These are phyloP conservation scores for Rhaphigaster nebulosa DNA, from an alignment of 2,888 invertebrate species.

Conservation along the genomic window DNA sequence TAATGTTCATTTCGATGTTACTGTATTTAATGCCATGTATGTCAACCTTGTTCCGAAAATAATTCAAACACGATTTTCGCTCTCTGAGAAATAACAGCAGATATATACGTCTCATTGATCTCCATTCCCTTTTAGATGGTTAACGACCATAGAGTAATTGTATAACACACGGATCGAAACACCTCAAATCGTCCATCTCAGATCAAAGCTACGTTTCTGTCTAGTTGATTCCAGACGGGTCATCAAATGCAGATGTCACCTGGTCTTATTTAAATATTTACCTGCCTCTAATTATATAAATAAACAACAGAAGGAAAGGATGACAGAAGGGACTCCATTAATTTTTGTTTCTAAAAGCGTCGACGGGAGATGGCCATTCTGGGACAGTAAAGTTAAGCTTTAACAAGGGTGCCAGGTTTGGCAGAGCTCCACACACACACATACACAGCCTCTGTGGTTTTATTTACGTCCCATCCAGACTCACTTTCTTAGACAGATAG, in stretches of 20 bases:
- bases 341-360: slow-evolving; percentile 57
- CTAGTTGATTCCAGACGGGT: not conserved
- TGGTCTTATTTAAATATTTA: not conserved
- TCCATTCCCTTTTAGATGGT: not conserved
- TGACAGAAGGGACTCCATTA: slow-evolving; percentile 56
- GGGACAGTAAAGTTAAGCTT: not conserved
- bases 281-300: slow-evolving; percentile 47
- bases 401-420: slow-evolving; percentile 51
- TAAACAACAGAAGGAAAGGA: slow-evolving; percentile 20
- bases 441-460: not conserved
- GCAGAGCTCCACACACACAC: slow-evolving; percentile 1
- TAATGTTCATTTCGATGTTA: too few relatives aligned
- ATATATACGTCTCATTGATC: not conserved
- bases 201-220: not conserved
- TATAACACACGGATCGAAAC: not conserved
- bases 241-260: not conserved
- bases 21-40: too few relatives aligned
- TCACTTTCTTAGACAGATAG: not conserved
- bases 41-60: too few relatives aligned
- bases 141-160: not conserved
- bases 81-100: not conserved
- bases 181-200: not conserved
- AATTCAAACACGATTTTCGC: too few relatives aligned
- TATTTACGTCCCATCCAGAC: slow-evolving; percentile 40
- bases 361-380: slow-evolving; percentile 19